Base-by-base conservation (phyloP, 2,888 invertebrate genomes). In the Lepidochrysops patricia region DNA sequence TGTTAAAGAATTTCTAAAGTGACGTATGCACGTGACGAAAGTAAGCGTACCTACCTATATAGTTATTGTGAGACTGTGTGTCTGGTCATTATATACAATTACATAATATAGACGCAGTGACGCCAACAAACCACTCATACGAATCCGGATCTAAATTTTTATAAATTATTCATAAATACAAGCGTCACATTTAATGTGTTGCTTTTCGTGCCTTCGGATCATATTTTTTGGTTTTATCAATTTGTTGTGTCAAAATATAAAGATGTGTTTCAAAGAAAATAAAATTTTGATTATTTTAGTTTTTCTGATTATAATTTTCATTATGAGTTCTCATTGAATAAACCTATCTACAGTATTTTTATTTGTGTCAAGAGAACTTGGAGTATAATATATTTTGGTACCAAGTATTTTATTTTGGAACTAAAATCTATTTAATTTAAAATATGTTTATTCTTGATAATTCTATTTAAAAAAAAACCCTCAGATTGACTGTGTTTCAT, bases 141-240 rank as follows among this genome's bases (percentile, higher is more conserved):
- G 49, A 49, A 49, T 49, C 49, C 49, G 49, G 49, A 49, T 49
- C 49, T 49, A 25, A 49, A 23, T 49, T 49, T 49, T 15, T 43
- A 43, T 25, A 49, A 49, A 49, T 49, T 49, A 49, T 49, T 49
- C 49, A 49, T 25, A 49, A 25, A 25, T 25, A 49, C 49, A 12
- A 49, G 7, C 49, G 49, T 49, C 49, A 49, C 49, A 43, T 35
- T 23, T 23, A 48, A 48, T 25, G 49, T 49, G 49, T 49, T 29
- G 7, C 4, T 29, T 49, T 25, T 49, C 49, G 49, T 49, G 25
- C 12, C 25, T 49, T 23, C 12, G 23, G 49, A 49, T 49, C 23
- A 25, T 25, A 49, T 49, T 23, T 49, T 29, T 5, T 23, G 12
- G 25, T 25, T 25, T 23, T 23, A 25, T 49, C 25, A 49, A 25